These are phyloP conservation scores for Pararge aegeria DNA, from an alignment of 1,140 invertebrate species.

Conservation along the genomic window DNA sequence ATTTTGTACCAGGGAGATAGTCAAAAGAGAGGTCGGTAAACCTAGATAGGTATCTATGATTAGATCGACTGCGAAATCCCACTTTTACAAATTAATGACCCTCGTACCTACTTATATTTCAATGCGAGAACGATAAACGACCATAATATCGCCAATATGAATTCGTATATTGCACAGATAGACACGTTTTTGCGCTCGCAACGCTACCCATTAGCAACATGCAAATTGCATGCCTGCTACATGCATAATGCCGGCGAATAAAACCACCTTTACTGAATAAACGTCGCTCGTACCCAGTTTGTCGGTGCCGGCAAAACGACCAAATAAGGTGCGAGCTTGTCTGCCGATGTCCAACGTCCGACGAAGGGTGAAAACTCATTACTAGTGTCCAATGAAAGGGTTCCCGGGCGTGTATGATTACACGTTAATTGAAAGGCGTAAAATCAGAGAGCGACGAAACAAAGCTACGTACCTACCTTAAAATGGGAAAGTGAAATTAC, in stretches of 20 bases:
- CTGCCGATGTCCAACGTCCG: constrained; percentile 70
- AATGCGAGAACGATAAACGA: constrained; percentile 24
- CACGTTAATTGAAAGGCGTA: constrained; percentile 75
- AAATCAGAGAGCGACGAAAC: constrained; percentile 69
- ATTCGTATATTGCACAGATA: constrained; percentile 10
- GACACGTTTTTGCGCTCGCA: constrained; percentile 24
- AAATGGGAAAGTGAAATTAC: constrained; percentile 57
- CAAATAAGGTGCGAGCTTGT: constrained; percentile 53
- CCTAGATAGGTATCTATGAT: too few relatives aligned
- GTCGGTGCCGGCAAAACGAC: constrained; percentile 56
- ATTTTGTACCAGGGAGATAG: too few relatives aligned
- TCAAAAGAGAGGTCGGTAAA: too few relatives aligned
- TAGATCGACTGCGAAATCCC: too few relatives aligned
- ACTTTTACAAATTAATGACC: constrained; percentile 13
- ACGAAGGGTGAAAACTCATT: constrained; percentile 77
- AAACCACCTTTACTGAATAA: constrained; percentile 33
- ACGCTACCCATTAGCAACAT: constrained; percentile 28
- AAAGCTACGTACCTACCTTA: constrained; percentile 44
- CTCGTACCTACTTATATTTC: constrained; percentile 19
- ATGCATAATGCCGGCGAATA: constrained; percentile 35
- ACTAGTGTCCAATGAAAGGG: constrained; percentile 74
- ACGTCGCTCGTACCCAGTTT: constrained; percentile 50
- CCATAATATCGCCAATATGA: background rate
- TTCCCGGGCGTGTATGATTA: constrained; percentile 74
- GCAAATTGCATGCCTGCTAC: constrained; percentile 42